Evolutionary conservation across 2,797 vertebrate genomes (phyloP).

Genomic region (Picus viridis): DNA sequence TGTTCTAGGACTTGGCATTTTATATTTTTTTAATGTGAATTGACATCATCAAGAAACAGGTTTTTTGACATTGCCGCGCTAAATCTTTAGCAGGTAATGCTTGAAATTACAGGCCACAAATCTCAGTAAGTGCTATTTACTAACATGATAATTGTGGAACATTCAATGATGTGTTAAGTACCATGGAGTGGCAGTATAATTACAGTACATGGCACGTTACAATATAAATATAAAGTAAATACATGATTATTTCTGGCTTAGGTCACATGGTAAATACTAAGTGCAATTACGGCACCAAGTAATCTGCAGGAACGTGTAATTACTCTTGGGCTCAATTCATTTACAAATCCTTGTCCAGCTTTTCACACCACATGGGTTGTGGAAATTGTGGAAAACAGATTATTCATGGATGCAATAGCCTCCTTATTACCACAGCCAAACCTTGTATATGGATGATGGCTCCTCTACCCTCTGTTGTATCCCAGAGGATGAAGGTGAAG

Average conservation of each 20-base stretch:
- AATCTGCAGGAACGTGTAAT: slow-evolving; percentile 73
- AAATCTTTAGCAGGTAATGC: slow-evolving; percentile 60
- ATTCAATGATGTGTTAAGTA: slow-evolving; percentile 75
- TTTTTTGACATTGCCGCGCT: slow-evolving; percentile 21
- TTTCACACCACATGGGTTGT: slow-evolving; percentile 49
- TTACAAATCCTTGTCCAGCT: slow-evolving; percentile 71
- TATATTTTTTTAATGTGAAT: neutral
- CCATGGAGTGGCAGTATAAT: slow-evolving; percentile 77
- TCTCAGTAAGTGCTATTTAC: slow-evolving; percentile 69
- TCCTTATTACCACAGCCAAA: slow-evolving; percentile 19
- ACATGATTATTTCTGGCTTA: slow-evolving; percentile 75
- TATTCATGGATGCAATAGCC: slow-evolving; percentile 20
- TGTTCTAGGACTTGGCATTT: neutral
- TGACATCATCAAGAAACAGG: neutral
- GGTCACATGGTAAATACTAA: slow-evolving; percentile 75
- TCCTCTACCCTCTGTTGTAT: neutral
- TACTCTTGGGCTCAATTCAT: slow-evolving; percentile 75
- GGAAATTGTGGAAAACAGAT: slow-evolving; percentile 52
- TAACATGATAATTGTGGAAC: slow-evolving; percentile 76
- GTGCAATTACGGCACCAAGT: slow-evolving; percentile 72
- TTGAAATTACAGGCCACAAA: slow-evolving; percentile 69
- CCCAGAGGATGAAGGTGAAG: slow-evolving; percentile 22
- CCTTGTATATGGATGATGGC: neutral
- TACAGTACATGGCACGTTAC: slow-evolving; percentile 75
- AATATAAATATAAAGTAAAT: slow-evolving; percentile 79